A percentile compares a stretch with the other conserved stretches of the same genome.
phyloP scores from a whole-genome alignment of 2,888 invertebrate species.

The Cyaniris semiargus region DNA sequence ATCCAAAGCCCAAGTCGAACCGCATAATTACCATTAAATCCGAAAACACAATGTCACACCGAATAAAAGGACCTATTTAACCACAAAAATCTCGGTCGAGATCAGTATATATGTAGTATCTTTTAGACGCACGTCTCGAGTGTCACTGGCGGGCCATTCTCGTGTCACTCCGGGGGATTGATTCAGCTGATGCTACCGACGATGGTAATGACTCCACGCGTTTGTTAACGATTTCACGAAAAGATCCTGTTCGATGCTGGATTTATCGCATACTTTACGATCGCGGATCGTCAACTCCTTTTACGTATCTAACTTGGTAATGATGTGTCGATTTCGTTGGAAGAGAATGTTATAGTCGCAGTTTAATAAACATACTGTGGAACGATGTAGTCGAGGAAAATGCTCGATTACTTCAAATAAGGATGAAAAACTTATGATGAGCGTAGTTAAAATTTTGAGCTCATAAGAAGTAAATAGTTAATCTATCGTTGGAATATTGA shows the following conservation, averaged over 20 bases:
- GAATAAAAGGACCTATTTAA: slow-evolving; percentile 19
- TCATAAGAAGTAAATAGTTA: too few species aligned
- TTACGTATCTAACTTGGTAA: slow-evolving; percentile 23
- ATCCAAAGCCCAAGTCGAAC: not conserved
- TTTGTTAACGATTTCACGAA: slow-evolving; percentile 41
- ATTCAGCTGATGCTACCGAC: slow-evolving; percentile 58
- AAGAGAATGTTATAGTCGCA: not conserved
- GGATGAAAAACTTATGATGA: not conserved
- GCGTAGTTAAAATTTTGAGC: too few species aligned
- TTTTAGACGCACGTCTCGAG: slow-evolving; percentile 43
- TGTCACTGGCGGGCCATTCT: slow-evolving; percentile 49
- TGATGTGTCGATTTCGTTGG: slow-evolving; percentile 34
- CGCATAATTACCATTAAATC: slow-evolving; percentile 12
- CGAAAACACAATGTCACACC: slow-evolving; percentile 28
- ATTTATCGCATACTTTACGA: slow-evolving; percentile 22
- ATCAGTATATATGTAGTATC: slow-evolving; percentile 33
- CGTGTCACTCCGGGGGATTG: slow-evolving; percentile 54
- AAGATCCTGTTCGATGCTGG: slow-evolving; percentile 21
- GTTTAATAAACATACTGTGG: not conserved
- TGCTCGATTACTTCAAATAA: not conserved
- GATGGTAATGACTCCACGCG: slow-evolving; percentile 46
- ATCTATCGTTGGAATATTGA: too few species aligned
- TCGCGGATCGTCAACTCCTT: slow-evolving; percentile 23
- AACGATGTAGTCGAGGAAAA: not conserved
- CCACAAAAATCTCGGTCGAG: slow-evolving; percentile 16